These are phyloP conservation scores for Sebastes umbrosus DNA, from an alignment of 2,797 vertebrate species.

Conservation along the genomic window DNA sequence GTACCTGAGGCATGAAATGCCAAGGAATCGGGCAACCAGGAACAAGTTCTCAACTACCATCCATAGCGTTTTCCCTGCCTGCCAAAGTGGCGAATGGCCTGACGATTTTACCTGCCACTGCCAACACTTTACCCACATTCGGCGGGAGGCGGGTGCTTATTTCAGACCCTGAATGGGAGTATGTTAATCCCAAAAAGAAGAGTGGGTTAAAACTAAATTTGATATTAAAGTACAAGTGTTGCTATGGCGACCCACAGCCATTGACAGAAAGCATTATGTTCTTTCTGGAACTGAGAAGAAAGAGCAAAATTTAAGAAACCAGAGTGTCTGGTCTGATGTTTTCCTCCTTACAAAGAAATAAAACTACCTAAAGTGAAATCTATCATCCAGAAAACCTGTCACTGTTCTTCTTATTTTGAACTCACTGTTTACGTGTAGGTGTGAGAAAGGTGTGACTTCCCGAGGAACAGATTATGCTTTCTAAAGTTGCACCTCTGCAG, in stretches of 20 bases:
- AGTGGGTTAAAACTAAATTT: conserved; percentile 18
- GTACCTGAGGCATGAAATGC: too few relatives aligned
- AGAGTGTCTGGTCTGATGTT: background rate
- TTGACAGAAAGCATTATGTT: background rate
- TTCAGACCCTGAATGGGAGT: background rate
- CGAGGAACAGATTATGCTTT: conserved; percentile 1
- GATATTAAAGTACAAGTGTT: conserved; percentile 37
- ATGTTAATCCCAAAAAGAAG: background rate
- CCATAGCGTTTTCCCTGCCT: too few relatives aligned
- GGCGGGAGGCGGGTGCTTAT: too few relatives aligned
- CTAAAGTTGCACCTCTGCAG: conserved; percentile 19
- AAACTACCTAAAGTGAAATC: background rate
- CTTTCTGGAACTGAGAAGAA: background rate
- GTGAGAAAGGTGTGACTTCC: background rate
- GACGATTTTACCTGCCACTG: too few relatives aligned
- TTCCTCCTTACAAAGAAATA: background rate
- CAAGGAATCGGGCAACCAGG: too few relatives aligned
- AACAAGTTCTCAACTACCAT: too few relatives aligned
- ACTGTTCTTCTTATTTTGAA: background rate
- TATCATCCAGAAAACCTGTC: background rate
- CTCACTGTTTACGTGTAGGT: background rate
- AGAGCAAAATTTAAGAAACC: background rate
- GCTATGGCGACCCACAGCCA: conserved; percentile 42
- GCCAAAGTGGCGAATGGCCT: too few relatives aligned
- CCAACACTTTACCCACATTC: too few relatives aligned